Evolutionary conservation across 2,113 vertebrate genomes (phyloP), one percentile per base, ranked within the genome.

Genomic region (Phalacrocorax aristotelis): DNA sequence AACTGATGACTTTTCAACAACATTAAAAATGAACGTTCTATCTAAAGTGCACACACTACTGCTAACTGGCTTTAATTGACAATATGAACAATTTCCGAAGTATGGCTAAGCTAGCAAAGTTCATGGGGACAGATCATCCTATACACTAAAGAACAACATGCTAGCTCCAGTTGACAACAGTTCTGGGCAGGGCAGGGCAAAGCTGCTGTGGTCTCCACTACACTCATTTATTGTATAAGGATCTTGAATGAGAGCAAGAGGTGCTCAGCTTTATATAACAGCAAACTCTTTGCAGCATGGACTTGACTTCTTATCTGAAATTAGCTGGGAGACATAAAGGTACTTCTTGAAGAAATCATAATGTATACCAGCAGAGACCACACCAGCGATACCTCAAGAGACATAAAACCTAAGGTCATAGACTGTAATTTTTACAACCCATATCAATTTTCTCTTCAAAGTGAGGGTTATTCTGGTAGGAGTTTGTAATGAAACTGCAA

Each of bases 371-470:
- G 36, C 10, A 48, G 40, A 94, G 95, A 95, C 88, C 93, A 94
- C 87, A 92, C 85, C 65, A 92, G 42, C 54, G 75, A 77, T 87
- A 91, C 76, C 84, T 88, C 76, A 61, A 77, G 83, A 93, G 72
- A 87, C 70, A 40, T 78, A 91, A 92, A 97, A 92, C 75, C 64
- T 68, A 46, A 87, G 94, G 93, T 96, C 96, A 97, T 6, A 93
- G 91, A 87, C 76, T 55, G 17, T 29, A 97, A 94, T 93, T 97
- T 97, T 96, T 96, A 96, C 91, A 95, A 95, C 92, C 91, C 81
- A 10, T 96, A 96, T 96, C 96, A 87, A 89, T 95, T 96, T 97
- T 96, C 92, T 91, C 89, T 97, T 98, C 96, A 97, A 97, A 97
- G 95, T 74, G 65, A 94, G 52, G 54, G 57, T 92, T 97, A 91